Evolutionary conservation across 2,113 vertebrate genomes (phyloP).

Genomic region (Sminthopsis crassicaudata): DNA sequence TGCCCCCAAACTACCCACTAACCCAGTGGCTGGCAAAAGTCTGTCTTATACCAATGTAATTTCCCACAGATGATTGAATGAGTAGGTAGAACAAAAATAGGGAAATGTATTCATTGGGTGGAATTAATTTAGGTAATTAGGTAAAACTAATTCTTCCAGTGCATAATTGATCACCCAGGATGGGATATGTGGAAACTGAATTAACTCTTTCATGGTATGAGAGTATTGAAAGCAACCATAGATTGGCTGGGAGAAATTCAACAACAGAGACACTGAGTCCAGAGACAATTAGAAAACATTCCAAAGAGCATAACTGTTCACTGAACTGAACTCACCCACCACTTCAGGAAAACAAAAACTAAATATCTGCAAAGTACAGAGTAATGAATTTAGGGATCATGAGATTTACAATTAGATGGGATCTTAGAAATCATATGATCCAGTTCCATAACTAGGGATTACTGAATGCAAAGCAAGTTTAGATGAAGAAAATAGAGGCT

Average conservation of each 20-base stretch:
- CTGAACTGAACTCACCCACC: neutral
- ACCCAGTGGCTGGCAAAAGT: neutral
- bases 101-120: neutral
- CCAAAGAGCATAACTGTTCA: neutral
- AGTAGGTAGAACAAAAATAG: neutral
- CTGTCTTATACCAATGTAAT: neutral
- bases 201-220: neutral
- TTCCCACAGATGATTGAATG: neutral
- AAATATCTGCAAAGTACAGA: neutral
- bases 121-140: conserved; percentile 22
- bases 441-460: neutral
- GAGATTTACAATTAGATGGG: neutral
- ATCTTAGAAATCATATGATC: neutral
- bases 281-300: neutral
- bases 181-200: neutral
- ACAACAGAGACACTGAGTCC: neutral
- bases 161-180: neutral
- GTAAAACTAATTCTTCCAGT: neutral
- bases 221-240: neutral
- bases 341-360: neutral
- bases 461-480: neutral
- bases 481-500: neutral
- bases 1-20: neutral
- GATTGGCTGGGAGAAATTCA: neutral
- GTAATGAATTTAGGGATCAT: neutral